Evolutionary conservation across 2,113 vertebrate genomes (phyloP), one percentile per base, ranked within the genome.

Genomic region (Platysteira castanea): DNA sequence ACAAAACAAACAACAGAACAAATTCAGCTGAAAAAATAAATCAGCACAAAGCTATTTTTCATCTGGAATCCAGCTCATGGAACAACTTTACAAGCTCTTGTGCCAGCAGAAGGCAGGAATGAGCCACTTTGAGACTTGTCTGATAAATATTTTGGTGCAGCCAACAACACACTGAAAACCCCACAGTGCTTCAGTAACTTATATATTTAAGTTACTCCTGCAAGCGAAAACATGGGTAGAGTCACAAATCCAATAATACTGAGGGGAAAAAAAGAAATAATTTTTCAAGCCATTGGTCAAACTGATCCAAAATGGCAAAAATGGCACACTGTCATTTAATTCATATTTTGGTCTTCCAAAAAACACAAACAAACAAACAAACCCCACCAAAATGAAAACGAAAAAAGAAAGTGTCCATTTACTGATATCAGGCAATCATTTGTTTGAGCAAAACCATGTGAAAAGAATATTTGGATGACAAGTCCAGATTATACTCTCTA

Each of bases 81-180:
- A 95, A 88, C 27, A 65, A 90, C 39, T 93, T 84, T 10, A 70
- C 39, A 86, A 86, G 73, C 30, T 86, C 63, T 65, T 54, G 59
- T 65, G 61, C 56, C 83, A 94, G 78, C 68, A 95, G 89, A 94
- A 96, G 84, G 92, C 86, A 95, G 76, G 81, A 90, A 92, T 28
- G 46, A 92, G 86, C 68, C 39, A 19, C 53, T 81, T 61, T 0
- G 0, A 92, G 59, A 27, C 11, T 90, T 3, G n/a, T 39, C 53
- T 46, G 27, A 53, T 80, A 84, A 87, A 76, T 44, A 65, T 19
- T 68, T 61, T 83, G 61, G 33, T 31, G 50, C 22, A 64, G 47
- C 20, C 87, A 85, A 39, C 27, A 42, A 42, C 14, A 65, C 8
- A 13, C 9, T 33, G 30, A 59, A 82, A n/a, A 15, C 8, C 0